These are phyloP conservation scores for Ceryle rudis DNA, from an alignment of 2,797 vertebrate genomes.

Conservation along the genomic window DNA sequence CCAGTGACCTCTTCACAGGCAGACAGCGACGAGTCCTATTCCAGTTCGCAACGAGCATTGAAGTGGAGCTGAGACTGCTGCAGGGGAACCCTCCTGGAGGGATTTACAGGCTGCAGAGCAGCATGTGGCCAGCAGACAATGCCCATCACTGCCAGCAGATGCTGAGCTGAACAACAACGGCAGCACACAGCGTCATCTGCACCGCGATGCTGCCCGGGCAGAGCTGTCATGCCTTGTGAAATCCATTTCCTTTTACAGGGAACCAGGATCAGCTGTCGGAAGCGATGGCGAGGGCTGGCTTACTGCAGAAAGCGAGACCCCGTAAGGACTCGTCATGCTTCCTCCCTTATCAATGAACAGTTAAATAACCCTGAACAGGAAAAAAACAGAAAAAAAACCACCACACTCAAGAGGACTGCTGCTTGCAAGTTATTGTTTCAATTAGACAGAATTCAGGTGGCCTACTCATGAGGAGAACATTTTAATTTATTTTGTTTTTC, in stretches of 20 bases:
- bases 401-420: not conserved
- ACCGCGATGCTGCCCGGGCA: not conserved
- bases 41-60: accelerated
- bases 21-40: accelerated
- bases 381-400: too few species aligned
- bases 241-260: not conserved
- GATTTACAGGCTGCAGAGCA: not conserved
- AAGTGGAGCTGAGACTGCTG: not conserved
- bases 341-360: not conserved
- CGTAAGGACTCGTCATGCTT: not conserved
- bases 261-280: not conserved
- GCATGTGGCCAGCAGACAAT: not conserved
- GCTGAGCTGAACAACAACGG: not conserved
- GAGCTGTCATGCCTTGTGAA: not conserved
- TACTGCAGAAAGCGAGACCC: not conserved
- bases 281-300: not conserved
- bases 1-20: not conserved
- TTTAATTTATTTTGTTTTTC: not conserved
- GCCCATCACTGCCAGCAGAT: not conserved
- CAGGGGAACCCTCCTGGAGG: not conserved
- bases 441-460: not conserved
- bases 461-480: not conserved
- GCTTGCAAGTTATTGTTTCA: not conserved
- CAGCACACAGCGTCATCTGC: not conserved
- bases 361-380: not conserved